Evolutionary conservation across 2,888 invertebrate species (phyloP).

Genomic region (Pristionchus mayeri): DNA sequence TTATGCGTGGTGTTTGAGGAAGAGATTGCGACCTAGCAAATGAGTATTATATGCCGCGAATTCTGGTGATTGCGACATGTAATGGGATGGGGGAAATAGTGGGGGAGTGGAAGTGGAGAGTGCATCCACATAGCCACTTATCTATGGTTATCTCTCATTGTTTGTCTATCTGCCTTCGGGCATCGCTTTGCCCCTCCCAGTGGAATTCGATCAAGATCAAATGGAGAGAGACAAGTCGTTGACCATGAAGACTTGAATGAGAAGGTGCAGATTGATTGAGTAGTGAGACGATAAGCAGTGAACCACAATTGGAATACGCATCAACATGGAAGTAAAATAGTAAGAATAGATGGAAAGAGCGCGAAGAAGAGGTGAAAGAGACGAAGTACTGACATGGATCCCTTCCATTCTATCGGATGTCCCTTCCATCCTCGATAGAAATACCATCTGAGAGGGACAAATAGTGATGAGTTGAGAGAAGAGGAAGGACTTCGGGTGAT

Average conservation of each 20-base stretch:
- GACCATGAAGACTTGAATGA: too few relatives aligned
- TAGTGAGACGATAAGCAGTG: too few relatives aligned
- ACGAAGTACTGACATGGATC: not conserved
- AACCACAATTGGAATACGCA: not conserved
- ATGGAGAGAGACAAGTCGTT: not conserved
- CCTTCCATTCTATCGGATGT: conserved; percentile 23
- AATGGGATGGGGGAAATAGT: not conserved
- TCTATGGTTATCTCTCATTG: conserved; percentile 18
- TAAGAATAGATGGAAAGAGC: not conserved
- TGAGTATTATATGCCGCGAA: too few relatives aligned
- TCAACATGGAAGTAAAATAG: not conserved
- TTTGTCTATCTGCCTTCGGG: conserved; percentile 21
- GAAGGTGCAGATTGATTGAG: too few relatives aligned
- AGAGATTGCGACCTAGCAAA: not conserved
- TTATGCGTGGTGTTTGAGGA: not conserved
- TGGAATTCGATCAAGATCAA: not conserved
- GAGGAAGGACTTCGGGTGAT: conserved; percentile 10
- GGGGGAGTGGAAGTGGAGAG: not conserved
- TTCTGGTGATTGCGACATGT: too few relatives aligned
- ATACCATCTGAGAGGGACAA: conserved; percentile 17
- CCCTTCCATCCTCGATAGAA: not conserved
- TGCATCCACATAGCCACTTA: not conserved
- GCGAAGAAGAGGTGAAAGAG: not conserved
- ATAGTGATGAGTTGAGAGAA: not conserved
- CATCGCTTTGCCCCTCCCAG: not conserved